Conservation (phyloP, 2,113 vertebrate species). For the Benitochromis conjunctus region DNA sequence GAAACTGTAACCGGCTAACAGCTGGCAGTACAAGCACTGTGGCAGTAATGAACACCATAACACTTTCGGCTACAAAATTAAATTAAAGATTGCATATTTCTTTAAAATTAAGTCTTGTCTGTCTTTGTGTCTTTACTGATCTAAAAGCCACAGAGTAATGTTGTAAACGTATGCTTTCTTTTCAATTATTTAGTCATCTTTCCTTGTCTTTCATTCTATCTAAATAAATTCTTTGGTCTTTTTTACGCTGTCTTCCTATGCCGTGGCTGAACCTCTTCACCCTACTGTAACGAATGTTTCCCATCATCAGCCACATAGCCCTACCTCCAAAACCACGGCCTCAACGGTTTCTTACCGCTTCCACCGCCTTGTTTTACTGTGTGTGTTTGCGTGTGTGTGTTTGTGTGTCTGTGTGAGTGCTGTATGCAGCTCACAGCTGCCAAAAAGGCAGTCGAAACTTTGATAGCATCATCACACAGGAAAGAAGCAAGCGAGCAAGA, state of each 20-base stretch:
- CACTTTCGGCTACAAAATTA: background rate
- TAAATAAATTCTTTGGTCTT: background rate
- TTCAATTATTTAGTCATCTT: background rate
- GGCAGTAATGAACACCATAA: background rate
- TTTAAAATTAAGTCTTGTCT: background rate
- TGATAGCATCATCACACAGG: conserved; percentile 80
- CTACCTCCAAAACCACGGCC: conserved; percentile 84
- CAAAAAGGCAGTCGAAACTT: conserved; percentile 55
- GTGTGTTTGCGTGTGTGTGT: conserved; percentile 9
- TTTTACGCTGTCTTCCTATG: background rate
- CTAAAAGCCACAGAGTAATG: background rate
- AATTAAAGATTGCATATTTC: background rate
- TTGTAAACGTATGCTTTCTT: background rate
- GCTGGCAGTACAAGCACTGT: background rate
- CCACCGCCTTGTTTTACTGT: conserved; percentile 72
- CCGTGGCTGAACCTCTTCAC: background rate
- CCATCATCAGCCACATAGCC: conserved; percentile 86
- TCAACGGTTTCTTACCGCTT: conserved; percentile 93
- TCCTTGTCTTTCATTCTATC: background rate
- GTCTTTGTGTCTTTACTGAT: background rate
- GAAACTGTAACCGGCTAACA: background rate
- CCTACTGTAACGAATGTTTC: conserved; percentile 88
- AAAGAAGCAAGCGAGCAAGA: conserved; percentile 51
- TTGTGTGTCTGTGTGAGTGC: background rate
- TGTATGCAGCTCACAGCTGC: conserved; percentile 58